phyloP scores from a whole-genome alignment of 2,797 vertebrate species.

The Hippocampus kuda region DNA sequence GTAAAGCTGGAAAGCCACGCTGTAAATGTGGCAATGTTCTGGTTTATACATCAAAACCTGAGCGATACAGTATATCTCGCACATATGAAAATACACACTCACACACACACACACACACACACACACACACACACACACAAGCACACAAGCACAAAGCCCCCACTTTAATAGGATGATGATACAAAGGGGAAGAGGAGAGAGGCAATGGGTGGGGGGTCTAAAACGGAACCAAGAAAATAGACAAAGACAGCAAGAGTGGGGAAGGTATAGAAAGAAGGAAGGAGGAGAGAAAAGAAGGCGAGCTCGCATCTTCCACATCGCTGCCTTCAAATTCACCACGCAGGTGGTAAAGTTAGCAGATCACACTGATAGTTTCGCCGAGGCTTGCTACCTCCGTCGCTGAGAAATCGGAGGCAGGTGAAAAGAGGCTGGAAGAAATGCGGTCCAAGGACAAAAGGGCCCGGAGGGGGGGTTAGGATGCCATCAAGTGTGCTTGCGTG shows the following conservation, averaged over 20 bases:
- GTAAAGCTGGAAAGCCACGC: not conserved
- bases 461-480: conserved; percentile 23
- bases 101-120: not conserved
- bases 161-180: conserved; percentile 38
- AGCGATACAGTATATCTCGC: not conserved
- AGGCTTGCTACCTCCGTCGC: conserved; percentile 29
- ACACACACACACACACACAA: not conserved
- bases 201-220: conserved; percentile 20
- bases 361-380: conserved; percentile 61
- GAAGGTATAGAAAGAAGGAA: conserved; percentile 18
- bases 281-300: conserved; percentile 34
- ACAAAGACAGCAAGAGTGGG: conserved; percentile 26
- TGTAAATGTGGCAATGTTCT: not conserved
- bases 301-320: conserved; percentile 66
- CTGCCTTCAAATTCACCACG: conserved; percentile 70
- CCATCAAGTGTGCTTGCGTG: conserved; percentile 30
- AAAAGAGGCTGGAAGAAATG: conserved; percentile 22
- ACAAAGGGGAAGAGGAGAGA: conserved; percentile 18
- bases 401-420: conserved; percentile 45
- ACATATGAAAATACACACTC: not conserved
- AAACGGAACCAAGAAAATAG: conserved; percentile 29
- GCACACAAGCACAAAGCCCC: not conserved
- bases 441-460: conserved; percentile 40
- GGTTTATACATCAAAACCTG: not conserved
- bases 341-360: conserved; percentile 70